A percentile compares a stretch with the other conserved stretches of the same genome.
Conservation (phyloP, 2,113 vertebrate species). For the Triplophysa tibetana region DNA sequence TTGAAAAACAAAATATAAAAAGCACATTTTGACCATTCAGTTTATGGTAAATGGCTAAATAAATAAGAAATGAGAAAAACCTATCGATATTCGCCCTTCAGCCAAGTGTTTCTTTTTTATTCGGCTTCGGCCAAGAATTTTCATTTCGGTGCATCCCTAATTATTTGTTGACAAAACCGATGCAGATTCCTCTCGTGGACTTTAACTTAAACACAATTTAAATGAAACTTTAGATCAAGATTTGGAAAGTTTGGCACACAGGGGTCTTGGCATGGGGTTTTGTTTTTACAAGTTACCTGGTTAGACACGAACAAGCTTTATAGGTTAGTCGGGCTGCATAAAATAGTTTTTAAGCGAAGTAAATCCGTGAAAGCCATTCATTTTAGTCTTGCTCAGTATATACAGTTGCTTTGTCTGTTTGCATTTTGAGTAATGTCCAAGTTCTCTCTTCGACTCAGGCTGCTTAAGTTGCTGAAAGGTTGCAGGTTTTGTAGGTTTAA, state of each 20-base stretch:
- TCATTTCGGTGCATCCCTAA: neutral
- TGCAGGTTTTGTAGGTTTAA: neutral
- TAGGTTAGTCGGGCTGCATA: neutral
- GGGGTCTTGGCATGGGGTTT: neutral
- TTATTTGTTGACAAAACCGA: neutral
- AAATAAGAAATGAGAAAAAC: no score
- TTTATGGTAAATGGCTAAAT: no score
- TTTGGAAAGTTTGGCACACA: conserved; percentile 2
- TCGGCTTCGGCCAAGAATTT: no score
- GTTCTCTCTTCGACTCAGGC: neutral
- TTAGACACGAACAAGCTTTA: neutral
- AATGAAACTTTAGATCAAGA: conserved; percentile 16
- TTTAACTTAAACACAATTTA: neutral
- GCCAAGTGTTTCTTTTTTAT: no score
- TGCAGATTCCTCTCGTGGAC: neutral
- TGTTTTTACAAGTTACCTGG: conserved; percentile 1
- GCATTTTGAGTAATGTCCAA: neutral
- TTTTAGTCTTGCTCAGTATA: neutral
- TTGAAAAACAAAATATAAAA: no score
- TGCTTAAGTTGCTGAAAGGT: neutral
- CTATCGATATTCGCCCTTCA: no score
- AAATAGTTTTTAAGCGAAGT: neutral
- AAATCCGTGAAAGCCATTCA: neutral
- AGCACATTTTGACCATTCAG: no score
- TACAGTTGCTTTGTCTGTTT: neutral